Base-by-base conservation (phyloP, 2,888 invertebrate genomes). In the Noctua fimbriata region DNA sequence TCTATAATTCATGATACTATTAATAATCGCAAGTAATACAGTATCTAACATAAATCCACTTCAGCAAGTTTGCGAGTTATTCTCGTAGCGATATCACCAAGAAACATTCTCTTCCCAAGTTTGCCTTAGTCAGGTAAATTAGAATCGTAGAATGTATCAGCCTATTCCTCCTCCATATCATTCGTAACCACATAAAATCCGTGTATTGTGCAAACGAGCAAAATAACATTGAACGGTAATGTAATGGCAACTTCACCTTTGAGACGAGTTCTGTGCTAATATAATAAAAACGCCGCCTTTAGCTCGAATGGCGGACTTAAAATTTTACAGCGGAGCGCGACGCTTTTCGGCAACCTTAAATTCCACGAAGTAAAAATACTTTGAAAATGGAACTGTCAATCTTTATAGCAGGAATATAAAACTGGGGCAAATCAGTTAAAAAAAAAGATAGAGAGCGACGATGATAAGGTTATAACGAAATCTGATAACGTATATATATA, bases 221-320 rank as follows among this genome's bases (percentile, higher is more conserved):
- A 73, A 76, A 72, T 77, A 71, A 77, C 73, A 72, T 76, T 70
- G 67, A 71, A 82, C 58, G 49, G 36, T 76, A 76, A 76, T 79
- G 65, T 73, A 58, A 82, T 73, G 41, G n/a, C 41, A 70, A 71
- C 58, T 75, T 72, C 32, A 65, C 63, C 67, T 71, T 36, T 65
- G 28, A 76, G 32, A 73, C 55, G 69, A 81, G 69, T 73, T 73
- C 18, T 55, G 47, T 41, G 32, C 49, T 58, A 69, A 67, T 69
- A 28, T 76, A 82, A 77, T 82, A 74, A 77, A 76, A 82, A 82
- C 10, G n/a, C 18, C 24, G 70, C 24, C 67, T 28, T 86, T 58
- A 58, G 16, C 58, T 21, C 28, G 44, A 74, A 82, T 65, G 36
- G 49, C 63, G 14, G 63, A 44, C 77, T 73, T 82, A 82, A 81